Evolutionary conservation across 2,888 invertebrate species (phyloP).

Genomic region (Synergus umbraculus): DNA sequence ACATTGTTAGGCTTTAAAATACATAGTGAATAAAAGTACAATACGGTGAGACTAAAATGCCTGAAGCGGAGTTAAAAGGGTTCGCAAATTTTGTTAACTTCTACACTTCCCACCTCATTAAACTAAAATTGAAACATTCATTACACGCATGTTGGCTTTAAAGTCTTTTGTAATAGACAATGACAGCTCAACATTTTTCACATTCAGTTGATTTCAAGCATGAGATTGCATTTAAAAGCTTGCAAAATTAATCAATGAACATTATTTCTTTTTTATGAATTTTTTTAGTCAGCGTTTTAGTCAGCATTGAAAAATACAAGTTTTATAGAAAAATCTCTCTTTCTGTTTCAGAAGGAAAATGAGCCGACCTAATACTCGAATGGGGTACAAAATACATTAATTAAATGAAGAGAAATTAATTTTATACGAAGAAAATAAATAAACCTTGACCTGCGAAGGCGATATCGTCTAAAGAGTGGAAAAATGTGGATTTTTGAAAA

Average conservation of each 20-base stretch:
- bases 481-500: constrained; percentile 10
- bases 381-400: neutral
- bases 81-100: constrained; percentile 4
- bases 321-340: neutral
- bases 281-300: no score
- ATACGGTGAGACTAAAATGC: neutral
- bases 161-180: neutral
- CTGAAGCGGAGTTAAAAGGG: constrained; percentile 9
- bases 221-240: neutral
- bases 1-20: no score
- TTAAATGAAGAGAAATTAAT: neutral
- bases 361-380: neutral
- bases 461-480: neutral
- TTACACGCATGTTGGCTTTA: neutral
- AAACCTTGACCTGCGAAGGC: neutral
- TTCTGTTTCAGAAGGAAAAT: constrained; percentile 8
- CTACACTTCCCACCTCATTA: neutral
- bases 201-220: neutral
- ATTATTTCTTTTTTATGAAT: no score
- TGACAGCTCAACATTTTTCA: neutral
- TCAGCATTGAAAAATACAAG: no score
- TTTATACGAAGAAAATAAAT: neutral
- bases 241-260: neutral
- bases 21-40: no score
- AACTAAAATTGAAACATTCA: constrained; percentile 1